Percentiles rank a stretch among this genome's conserved stretches.
Evolutionary conservation across 2,888 invertebrate genomes (phyloP).

Genomic region (Sarcophaga variegata): DNA sequence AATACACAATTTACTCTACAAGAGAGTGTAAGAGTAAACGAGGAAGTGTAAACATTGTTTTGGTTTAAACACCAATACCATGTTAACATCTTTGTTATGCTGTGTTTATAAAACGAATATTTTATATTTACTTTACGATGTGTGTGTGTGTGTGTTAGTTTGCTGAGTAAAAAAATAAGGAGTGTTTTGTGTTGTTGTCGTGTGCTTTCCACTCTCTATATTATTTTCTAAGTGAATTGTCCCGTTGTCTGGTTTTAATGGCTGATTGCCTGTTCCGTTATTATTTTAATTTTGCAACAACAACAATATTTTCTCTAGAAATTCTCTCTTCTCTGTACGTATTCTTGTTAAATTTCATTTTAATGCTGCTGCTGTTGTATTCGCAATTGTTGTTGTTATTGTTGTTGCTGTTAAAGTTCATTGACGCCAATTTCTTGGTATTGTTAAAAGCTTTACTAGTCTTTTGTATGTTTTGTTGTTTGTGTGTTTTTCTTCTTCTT

Average conservation of each 20-base stretch:
- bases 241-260: too few species aligned
- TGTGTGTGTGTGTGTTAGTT: too few species aligned
- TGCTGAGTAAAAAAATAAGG: neutral
- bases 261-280: too few species aligned
- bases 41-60: neutral
- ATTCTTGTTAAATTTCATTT: neutral
- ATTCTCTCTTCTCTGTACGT: too few species aligned
- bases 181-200: neutral
- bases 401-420: conserved; percentile 24
- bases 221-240: too few species aligned
- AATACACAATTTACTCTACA: neutral
- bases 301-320: too few species aligned
- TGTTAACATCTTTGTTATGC: too few species aligned
- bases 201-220: too few species aligned
- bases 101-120: too few species aligned
- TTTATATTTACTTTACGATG: too few species aligned
- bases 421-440: conserved; percentile 22
- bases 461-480: neutral
- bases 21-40: neutral
- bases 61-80: too few species aligned
- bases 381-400: neutral
- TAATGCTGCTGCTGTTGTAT: neutral
- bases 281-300: too few species aligned
- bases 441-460: neutral
- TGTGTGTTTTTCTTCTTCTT: neutral